These are phyloP conservation scores for Eristalinus aeneus DNA, from an alignment of 2,888 invertebrate species.

Conservation along the genomic window DNA sequence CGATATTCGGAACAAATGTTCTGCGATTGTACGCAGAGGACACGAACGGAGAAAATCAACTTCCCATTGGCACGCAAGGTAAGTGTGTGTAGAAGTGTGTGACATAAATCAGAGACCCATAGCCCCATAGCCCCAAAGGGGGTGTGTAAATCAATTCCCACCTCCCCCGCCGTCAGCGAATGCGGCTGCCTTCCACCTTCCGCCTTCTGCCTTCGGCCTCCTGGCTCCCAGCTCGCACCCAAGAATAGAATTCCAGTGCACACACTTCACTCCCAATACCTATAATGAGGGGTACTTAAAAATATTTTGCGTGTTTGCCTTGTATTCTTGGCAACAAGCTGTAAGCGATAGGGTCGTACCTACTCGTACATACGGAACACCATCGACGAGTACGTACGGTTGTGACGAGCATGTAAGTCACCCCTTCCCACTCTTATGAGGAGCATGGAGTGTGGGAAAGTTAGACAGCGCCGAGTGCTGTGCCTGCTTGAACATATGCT, in stretches of 20 bases:
- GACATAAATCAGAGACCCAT: slow-evolving; percentile 26
- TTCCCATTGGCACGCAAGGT: slow-evolving; percentile 34
- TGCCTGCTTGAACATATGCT: background rate
- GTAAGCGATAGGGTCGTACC: background rate
- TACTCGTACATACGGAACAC: background rate
- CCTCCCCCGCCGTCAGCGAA: background rate
- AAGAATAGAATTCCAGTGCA: slow-evolving; percentile 10
- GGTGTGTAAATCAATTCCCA: slow-evolving; percentile 4
- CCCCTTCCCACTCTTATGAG: background rate
- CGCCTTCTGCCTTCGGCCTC: background rate
- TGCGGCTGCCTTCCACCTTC: background rate
- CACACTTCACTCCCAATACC: background rate
- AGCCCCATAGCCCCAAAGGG: background rate
- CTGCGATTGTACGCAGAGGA: background rate
- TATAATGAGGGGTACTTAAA: slow-evolving; percentile 9
- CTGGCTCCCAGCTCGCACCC: background rate
- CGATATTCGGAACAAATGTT: slow-evolving; percentile 2
- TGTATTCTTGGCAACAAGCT: slow-evolving; percentile 6
- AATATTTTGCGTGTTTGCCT: background rate
- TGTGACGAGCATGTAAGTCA: background rate
- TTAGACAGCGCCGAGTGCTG: background rate
- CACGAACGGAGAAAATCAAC: slow-evolving; percentile 17
- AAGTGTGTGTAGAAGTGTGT: slow-evolving; percentile 39
- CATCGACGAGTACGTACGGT: background rate
- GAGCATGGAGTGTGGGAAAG: background rate